Base-by-base conservation (phyloP, 2,888 invertebrate species). In the Calameuta filiformis region DNA sequence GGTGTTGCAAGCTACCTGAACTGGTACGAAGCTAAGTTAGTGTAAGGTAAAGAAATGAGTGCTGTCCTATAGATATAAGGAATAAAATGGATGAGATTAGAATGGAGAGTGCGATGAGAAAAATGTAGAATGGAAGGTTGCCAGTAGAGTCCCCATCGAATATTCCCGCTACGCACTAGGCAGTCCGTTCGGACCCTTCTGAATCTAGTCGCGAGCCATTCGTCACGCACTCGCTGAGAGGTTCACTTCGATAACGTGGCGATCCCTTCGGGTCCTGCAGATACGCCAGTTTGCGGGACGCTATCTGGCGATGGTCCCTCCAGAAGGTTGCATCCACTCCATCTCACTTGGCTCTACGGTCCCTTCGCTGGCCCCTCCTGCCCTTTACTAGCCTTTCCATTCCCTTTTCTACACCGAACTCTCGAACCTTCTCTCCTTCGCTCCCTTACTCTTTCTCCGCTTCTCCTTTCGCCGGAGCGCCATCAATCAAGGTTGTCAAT, bases 401-500 rank as follows among this genome's bases (percentile, higher is more conserved):
- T n/a, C 68, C 73, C 40, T 35, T 69, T 84, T 92, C 84, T 82
- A 56, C 56, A 56, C 81, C 81, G 81, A 81, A 80, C 81, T 81
- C 79, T 83, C 75, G 75, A 77, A 35, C 68, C 30, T 12, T 79
- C 75, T 75, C 82, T 77, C 74, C 77, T 78, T 76, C 78, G 75
- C 78, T 79, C 78, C 56, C 40, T 76, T 74, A 31, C 75, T 71
- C 82, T 73, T 79, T 79, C 80, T 78, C 81, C 84, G 83, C 85
- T 82, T 83, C 83, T 82, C 81, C 82, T 82, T 81, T 83, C 77
- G 69, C 75, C 76, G 71, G 82, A 83, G 81, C 88, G 89, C 91
- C 92, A 93, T 93, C 92, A 92, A 93, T 93, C 93, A 93, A 92
- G 90, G 91, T 92, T 92, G 93, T 93, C 93, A 93, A 92, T 92